Base-by-base conservation (phyloP, 2,113 vertebrate species). In the Oryzias woworae region DNA sequence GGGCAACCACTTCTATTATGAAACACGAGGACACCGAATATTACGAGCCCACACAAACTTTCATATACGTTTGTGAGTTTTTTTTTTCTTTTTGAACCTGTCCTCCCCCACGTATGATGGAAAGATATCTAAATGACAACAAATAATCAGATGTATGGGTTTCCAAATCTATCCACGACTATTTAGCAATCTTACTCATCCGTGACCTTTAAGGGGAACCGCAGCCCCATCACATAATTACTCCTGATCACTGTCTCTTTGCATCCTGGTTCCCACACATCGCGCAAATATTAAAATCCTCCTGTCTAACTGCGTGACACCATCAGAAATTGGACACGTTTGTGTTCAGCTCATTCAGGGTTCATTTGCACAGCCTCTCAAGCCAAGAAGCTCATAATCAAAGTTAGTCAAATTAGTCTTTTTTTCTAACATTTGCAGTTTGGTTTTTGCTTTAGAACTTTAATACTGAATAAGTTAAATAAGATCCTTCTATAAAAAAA, bases 181-280 rank as follows among this genome's bases (percentile, higher is more conserved):
- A 58, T 74, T 73, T 75, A 53, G 43, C 41, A 15, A 50, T 42
- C 36, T 61, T 75, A 50, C 78, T 66, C 71, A 63, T 71, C 64
- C 62, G 69, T 83, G 85, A 85, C 84, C 80, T 89, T 87, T 83
- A 69, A 69, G 71, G 15, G 18, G 53, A 80, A 83, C 76, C 77
- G 51, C 74, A 82, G 47, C 74, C 57, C 36, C 71, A 72, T 79
- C 85, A 85, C 66, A 89, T 78, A 72, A 84, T 75, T 78, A 58
- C 14, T 62, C 68, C 64, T 81, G 81, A 82, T 84, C 78, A 76
- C 80, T 64, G 64, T 64, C 70, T 83, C 59, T 86, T 87, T 85
- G 84, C 85, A 87, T 86, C 87, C 62, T 87, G 85, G 85, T 82
- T 84, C 87, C 87, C 84, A 87, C 85, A 85, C 85, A 74, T 64